Evolutionary conservation across 2,113 vertebrate genomes (phyloP), one percentile per base, ranked within the genome.

Genomic region (Coptodon rendalli): DNA sequence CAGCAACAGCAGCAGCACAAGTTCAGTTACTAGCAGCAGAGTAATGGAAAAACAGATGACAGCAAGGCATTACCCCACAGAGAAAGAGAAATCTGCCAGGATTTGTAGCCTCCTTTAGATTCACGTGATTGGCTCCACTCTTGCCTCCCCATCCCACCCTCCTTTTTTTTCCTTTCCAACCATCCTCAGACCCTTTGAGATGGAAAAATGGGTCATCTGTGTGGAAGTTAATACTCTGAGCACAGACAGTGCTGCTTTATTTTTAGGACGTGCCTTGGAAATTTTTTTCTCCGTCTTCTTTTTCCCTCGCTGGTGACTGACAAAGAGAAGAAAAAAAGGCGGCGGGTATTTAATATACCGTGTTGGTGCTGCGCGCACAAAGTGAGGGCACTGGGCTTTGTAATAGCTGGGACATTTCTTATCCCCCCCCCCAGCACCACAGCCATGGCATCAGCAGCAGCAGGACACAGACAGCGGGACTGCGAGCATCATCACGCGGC

Each of bases 191-290:
- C 91, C 92, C 91, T 95, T 93, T 94, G 92, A 96, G 93, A 95
- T 93, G 94, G 94, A 94, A 96, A 96, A 96, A 95, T 96, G 95
- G 96, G 96, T 96, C 94, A 95, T 94, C 93, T 94, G 94, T 89
- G 92, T 87, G 93, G 91, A 95, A 94, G 93, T 96, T 96, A 95
- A 95, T 91, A 95, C 93, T 90, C 95, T 10, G 53, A 92, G 95
- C 95, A 95, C 94, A 91, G 92, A 95, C 93, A 91, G 90, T 90
- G 84, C 86, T 53, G 92, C 94, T 95, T 96, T 96, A 96, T 96
- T 96, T 96, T 96, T 95, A 95, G 95, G 94, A 95, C 85, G 89
- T 94, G 93, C 93, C 89, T 92, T 84, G 94, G 93, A 95, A 91
- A 91, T 87, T 84, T 88, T 87, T 73, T 73, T 73, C 68, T 73